A percentile compares a stretch with the other conserved stretches of the same genome.
phyloP scores from a whole-genome alignment of 2,797 vertebrate genomes.

The Dermochelys coriacea region DNA sequence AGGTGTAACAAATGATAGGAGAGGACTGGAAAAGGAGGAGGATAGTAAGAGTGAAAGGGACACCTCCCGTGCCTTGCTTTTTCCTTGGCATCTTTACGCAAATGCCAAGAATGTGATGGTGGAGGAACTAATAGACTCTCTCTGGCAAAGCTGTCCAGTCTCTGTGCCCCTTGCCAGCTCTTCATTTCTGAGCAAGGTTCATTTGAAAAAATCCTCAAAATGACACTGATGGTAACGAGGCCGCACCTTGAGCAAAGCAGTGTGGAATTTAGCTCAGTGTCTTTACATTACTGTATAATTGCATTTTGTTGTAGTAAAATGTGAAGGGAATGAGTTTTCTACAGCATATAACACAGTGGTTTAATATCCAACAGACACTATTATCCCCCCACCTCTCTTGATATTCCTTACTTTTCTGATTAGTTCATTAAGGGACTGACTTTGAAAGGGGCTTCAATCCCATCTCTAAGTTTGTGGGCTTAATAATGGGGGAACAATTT shows the following conservation, averaged over 20 bases:
- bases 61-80: background rate
- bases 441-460: background rate
- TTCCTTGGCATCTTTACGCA: background rate
- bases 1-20: background rate
- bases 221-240: background rate
- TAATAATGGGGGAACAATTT: rapidly evolving
- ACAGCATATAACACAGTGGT: background rate
- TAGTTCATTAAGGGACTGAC: background rate
- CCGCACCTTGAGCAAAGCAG: background rate
- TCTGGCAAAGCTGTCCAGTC: background rate
- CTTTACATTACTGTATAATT: background rate
- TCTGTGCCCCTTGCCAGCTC: background rate
- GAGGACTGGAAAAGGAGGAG: background rate
- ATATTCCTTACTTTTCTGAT: background rate
- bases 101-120: background rate
- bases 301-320: background rate
- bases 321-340: background rate
- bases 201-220: background rate
- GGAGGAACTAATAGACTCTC: background rate
- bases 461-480: background rate
- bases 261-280: background rate
- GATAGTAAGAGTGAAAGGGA: background rate
- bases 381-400: background rate
- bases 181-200: background rate
- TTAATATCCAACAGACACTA: background rate